Evolutionary conservation across 2,797 vertebrate species (phyloP).

Genomic region (Halcyon smyrnensis): DNA sequence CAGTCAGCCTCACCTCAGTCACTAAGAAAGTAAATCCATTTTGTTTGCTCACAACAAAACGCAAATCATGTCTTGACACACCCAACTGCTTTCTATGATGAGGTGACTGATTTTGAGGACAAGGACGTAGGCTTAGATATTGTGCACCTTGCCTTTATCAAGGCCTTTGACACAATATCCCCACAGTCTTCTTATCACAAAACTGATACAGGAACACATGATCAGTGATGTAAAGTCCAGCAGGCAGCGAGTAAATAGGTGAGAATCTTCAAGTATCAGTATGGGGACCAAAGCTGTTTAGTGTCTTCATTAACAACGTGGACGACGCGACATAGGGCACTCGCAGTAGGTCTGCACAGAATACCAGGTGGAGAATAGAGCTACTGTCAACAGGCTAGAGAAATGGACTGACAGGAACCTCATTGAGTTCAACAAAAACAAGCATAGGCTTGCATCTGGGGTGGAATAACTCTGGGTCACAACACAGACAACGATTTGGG

Average conservation of each 20-base stretch:
- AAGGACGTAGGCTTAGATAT: not conserved
- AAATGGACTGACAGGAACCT: not conserved
- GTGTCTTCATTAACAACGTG: not conserved
- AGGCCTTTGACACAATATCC: not conserved
- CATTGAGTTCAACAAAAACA: not conserved
- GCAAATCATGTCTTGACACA: not conserved
- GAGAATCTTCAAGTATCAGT: not conserved
- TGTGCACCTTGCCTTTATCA: not conserved
- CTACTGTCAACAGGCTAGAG: not conserved
- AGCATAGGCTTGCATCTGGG: not conserved
- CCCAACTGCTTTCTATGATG: not conserved
- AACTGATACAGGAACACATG: not conserved
- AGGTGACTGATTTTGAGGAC: not conserved
- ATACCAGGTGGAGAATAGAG: not conserved
- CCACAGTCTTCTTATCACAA: not conserved
- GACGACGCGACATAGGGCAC: not conserved
- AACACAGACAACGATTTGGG: not conserved
- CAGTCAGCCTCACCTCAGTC: not conserved
- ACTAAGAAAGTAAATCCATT: too few species aligned
- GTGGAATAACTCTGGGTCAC: not conserved
- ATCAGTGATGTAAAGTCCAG: not conserved
- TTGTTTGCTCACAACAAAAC: not conserved
- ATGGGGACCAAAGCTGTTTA: accelerated
- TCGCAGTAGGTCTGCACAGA: not conserved
- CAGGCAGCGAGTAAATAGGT: not conserved